Evolutionary conservation across 2,888 invertebrate species (phyloP).

Genomic region (Leptarthrus brevirostris): DNA sequence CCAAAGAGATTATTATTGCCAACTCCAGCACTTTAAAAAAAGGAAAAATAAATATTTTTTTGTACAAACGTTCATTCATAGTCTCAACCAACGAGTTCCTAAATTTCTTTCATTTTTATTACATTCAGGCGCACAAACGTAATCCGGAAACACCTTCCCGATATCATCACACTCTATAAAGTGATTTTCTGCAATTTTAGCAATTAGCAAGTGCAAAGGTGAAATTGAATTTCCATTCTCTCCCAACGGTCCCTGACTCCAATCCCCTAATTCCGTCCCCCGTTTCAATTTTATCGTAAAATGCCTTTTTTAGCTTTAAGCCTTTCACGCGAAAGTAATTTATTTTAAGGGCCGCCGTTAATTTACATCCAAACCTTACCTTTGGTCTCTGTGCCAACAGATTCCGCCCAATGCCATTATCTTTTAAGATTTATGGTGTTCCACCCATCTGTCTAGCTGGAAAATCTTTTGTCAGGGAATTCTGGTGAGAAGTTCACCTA

Average conservation of each 20-base stretch:
- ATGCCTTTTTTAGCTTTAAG: constrained; percentile 3
- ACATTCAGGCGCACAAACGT: constrained; percentile 1
- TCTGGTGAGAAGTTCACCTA: constrained; percentile 48
- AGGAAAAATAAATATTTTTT: too few species aligned
- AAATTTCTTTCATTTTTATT: too few species aligned
- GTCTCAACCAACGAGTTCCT: too few species aligned
- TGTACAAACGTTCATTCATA: too few species aligned
- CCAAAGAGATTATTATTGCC: too few species aligned
- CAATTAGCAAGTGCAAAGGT: constrained; percentile 44
- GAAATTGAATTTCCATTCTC: constrained; percentile 41
- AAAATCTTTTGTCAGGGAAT: constrained; percentile 46
- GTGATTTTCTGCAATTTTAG: constrained; percentile 46
- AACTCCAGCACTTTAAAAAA: too few species aligned
- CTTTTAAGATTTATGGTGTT: constrained; percentile 43
- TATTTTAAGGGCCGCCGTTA: constrained; percentile 48
- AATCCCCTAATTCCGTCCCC: constrained; percentile 10
- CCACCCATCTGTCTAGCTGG: constrained; percentile 46
- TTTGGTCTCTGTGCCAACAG: constrained; percentile 48
- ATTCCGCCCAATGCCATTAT: constrained; percentile 47
- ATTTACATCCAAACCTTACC: constrained; percentile 48
- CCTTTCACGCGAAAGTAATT: constrained; percentile 46
- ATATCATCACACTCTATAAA: constrained; percentile 24
- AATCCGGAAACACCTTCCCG: neutral
- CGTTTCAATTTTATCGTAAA: constrained; percentile 25
- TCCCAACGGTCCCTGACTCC: neutral